These are phyloP conservation scores for Syndactyla subalaris DNA, from an alignment of 2,797 vertebrate genomes.

Conservation along the genomic window DNA sequence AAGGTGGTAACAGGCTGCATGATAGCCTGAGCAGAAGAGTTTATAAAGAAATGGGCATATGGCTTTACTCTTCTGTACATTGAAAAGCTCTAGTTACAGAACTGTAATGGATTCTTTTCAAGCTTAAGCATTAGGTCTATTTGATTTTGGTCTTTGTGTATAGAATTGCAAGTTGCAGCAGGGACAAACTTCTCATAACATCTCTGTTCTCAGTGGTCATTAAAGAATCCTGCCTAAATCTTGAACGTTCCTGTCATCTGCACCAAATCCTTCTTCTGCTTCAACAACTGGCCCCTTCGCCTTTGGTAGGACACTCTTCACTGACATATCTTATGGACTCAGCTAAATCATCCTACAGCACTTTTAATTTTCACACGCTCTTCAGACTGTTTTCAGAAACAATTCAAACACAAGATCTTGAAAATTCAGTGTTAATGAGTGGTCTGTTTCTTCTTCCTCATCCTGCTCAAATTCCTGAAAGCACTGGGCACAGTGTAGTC, in stretches of 20 bases:
- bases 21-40: not conserved
- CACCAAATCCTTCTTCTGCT: not conserved
- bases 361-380: not conserved
- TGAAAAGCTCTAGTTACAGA: not conserved
- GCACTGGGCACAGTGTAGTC: not conserved
- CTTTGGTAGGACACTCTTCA: not conserved
- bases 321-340: not conserved
- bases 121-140: not conserved
- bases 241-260: not conserved
- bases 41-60: not conserved
- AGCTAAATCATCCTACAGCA: not conserved
- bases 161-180: not conserved
- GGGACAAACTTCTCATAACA: not conserved
- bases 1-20: not conserved
- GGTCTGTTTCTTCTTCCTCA: not conserved
- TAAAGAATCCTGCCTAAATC: not conserved
- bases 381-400: not conserved
- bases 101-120: not conserved
- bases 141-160: not conserved
- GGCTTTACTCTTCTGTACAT: not conserved
- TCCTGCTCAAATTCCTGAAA: not conserved
- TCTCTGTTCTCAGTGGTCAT: not conserved
- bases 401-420: not conserved
- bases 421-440: not conserved
- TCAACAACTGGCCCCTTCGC: not conserved